phyloP scores from a whole-genome alignment of 2,888 invertebrate genomes.

The Chalcosyrphus nemorum region DNA sequence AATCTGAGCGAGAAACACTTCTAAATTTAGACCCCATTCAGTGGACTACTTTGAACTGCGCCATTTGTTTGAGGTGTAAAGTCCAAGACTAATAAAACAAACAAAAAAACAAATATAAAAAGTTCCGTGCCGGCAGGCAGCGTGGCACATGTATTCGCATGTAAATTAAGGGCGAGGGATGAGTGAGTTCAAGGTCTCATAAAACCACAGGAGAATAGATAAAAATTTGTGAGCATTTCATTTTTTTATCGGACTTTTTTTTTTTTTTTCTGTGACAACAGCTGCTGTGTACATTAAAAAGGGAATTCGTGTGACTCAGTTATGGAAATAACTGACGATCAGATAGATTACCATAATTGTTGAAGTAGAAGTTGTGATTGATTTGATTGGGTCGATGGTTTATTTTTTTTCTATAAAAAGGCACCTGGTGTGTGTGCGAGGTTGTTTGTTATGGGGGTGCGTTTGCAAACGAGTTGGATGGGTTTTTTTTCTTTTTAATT shows the following conservation, averaged over 20 bases:
- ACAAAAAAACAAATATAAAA: background rate
- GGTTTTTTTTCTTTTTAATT: background rate
- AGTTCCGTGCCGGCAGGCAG: conserved; percentile 4
- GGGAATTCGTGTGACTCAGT: conserved; percentile 30
- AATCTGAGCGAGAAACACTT: conserved; percentile 40
- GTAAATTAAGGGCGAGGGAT: conserved; percentile 39
- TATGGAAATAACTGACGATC: conserved; percentile 18
- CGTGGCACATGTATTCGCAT: conserved; percentile 22
- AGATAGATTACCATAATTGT: conserved; percentile 36
- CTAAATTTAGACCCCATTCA: conserved; percentile 53
- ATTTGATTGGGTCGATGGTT: conserved; percentile 17
- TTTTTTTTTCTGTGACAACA: conserved; percentile 9
- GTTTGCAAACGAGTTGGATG: background rate
- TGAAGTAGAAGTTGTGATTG: conserved; percentile 32
- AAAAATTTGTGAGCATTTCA: background rate
- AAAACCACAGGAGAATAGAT: background rate
- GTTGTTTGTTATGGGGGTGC: background rate
- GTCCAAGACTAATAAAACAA: conserved; percentile 6
- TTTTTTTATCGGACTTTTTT: conserved; percentile 5
- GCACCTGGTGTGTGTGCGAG: background rate
- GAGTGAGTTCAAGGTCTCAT: conserved; percentile 27
- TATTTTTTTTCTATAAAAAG: background rate
- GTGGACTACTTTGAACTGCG: conserved; percentile 3
- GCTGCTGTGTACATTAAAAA: conserved; percentile 8
- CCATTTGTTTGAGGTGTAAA: background rate